Evolutionary conservation across 2,797 vertebrate species (phyloP).

Genomic region (Notolabrus celidotus): DNA sequence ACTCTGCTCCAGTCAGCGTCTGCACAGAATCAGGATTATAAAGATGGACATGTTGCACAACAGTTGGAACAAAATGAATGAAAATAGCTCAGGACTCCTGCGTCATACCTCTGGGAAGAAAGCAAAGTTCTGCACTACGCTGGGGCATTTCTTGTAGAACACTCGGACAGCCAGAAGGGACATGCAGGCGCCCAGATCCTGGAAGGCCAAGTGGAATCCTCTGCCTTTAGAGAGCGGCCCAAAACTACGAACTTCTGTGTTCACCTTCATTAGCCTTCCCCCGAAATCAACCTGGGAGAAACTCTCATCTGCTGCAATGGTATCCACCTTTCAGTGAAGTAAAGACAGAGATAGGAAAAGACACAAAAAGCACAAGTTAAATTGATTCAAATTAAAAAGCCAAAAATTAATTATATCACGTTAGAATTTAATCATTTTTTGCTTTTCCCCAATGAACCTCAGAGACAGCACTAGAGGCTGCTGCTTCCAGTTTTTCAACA

Average conservation of each 20-base stretch:
- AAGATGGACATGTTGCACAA: background rate
- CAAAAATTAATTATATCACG: background rate
- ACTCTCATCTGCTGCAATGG: slow-evolving; percentile 99
- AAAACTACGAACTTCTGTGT: slow-evolving; percentile 97
- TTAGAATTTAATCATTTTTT: slow-evolving; percentile 7
- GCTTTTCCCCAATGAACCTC: slow-evolving; percentile 1
- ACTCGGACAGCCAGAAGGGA: slow-evolving; percentile 96
- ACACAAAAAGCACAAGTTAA: background rate
- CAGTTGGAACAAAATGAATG: background rate
- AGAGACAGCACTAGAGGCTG: background rate
- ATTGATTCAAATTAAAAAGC: too few species aligned
- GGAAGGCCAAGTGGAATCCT: slow-evolving; percentile 97
- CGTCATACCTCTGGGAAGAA: slow-evolving; percentile 90
- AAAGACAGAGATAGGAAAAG: background rate
- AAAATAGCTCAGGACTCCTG: background rate
- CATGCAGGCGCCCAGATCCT: slow-evolving; percentile 98
- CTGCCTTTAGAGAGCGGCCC: slow-evolving; percentile 91
- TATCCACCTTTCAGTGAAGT: slow-evolving; percentile 89
- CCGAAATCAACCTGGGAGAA: slow-evolving; percentile 99
- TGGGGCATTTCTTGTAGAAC: slow-evolving; percentile 98
- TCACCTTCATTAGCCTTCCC: slow-evolving; percentile 97
- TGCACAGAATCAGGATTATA: slow-evolving; percentile 36
- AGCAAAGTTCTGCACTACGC: slow-evolving; percentile 96
- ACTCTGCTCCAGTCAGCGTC: slow-evolving; percentile 97
- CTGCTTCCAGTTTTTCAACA: slow-evolving; percentile 6